phyloP scores from a whole-genome alignment of 2,888 invertebrate species.

The Mayetiola destructor region DNA sequence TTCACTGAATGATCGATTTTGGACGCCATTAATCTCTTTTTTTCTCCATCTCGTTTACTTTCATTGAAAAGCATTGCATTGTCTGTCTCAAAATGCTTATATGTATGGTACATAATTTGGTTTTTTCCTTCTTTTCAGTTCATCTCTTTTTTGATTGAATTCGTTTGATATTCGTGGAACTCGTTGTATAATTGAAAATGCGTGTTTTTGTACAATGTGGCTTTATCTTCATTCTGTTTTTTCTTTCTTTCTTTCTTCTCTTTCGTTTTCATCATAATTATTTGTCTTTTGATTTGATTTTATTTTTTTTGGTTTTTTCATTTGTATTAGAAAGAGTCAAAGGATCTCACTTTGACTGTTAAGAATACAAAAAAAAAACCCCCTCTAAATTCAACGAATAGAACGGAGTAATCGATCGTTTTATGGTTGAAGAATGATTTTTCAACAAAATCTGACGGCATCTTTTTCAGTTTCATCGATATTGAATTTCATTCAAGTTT shows the following conservation, averaged over 20 bases:
- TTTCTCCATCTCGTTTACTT: neutral
- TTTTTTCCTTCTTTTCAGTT: neutral
- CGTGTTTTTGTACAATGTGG: conserved; percentile 7
- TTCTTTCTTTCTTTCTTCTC: neutral
- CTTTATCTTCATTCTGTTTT: conserved; percentile 1
- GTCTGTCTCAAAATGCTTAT: neutral
- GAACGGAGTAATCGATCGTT: too few species aligned
- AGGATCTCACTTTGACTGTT: too few species aligned
- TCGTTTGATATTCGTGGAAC: conserved; percentile 1
- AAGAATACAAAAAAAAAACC: too few species aligned
- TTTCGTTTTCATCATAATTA: too few species aligned
- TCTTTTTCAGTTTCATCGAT: too few species aligned
- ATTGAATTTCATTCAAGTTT: too few species aligned
- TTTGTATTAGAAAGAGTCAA: too few species aligned
- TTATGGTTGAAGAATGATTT: too few species aligned
- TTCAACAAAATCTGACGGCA: too few species aligned
- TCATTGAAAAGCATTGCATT: neutral
- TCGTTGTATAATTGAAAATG: conserved; percentile 11
- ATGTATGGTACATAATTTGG: too few species aligned
- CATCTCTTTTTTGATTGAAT: neutral
- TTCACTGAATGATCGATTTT: conserved; percentile 10
- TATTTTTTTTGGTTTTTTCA: neutral
- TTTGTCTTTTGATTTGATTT: neutral
- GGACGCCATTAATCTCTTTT: conserved; percentile 9
- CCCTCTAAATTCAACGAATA: too few species aligned